Evolutionary conservation across 2,113 vertebrate species (phyloP).

Genomic region (Gyps fulvus): DNA sequence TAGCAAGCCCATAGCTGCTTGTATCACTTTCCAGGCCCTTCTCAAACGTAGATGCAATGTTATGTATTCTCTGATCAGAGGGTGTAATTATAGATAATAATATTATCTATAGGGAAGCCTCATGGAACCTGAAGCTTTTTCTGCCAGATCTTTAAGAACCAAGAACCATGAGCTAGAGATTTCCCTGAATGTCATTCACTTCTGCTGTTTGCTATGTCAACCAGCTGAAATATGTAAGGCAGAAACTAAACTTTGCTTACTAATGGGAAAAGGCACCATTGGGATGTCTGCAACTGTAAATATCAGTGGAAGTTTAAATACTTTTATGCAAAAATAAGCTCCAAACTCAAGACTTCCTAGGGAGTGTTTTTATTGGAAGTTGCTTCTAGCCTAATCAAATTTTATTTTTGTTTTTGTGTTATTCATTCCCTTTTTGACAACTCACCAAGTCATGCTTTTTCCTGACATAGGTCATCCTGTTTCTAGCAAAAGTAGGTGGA

Average conservation of each 20-base stretch:
- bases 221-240: not conserved
- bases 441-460: not conserved
- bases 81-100: not conserved
- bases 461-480: not conserved
- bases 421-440: not conserved
- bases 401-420: not conserved
- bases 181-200: not conserved
- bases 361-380: not conserved
- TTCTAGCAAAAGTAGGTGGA: not conserved
- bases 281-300: not conserved
- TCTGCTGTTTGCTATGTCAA: not conserved
- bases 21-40: not conserved
- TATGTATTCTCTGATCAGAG: not conserved
- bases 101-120: not conserved
- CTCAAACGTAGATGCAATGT: not conserved
- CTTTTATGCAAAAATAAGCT: not conserved
- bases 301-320: not conserved
- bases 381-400: not conserved
- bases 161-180: not conserved
- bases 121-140: not conserved
- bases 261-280: not conserved
- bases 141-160: not conserved
- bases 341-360: not conserved
- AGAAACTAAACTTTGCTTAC: not conserved
- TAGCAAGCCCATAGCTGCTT: not conserved